Evolutionary conservation across 2,113 vertebrate genomes (phyloP).

Genomic region (Mobula hypostoma): DNA sequence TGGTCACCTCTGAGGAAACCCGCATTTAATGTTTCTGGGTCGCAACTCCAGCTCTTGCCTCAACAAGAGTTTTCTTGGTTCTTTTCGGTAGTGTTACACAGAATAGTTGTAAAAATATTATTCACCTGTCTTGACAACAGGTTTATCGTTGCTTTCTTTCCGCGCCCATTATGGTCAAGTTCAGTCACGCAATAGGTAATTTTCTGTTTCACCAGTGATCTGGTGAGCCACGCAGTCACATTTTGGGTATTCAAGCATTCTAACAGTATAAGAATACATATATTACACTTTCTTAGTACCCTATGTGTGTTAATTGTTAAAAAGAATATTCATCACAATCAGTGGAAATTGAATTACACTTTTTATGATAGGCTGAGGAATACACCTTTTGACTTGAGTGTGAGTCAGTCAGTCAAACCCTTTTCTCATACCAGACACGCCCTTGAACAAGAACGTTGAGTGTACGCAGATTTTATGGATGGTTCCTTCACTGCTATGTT

Average conservation of each 20-base stretch:
- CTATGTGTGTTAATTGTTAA: not conserved
- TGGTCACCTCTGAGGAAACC: not conserved
- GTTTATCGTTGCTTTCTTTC: not conserved
- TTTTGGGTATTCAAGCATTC: not conserved
- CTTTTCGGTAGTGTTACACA: not conserved
- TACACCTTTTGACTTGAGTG: not conserved
- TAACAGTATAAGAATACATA: not conserved
- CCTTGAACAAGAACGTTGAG: not conserved
- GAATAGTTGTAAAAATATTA: too few species aligned
- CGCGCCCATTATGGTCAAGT: not conserved
- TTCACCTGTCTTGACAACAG: not conserved
- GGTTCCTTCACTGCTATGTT: not conserved
- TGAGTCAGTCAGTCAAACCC: not conserved
- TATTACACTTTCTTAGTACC: too few species aligned
- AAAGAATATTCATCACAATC: not conserved
- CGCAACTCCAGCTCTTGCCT: not conserved
- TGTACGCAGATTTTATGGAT: not conserved
- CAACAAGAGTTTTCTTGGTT: not conserved
- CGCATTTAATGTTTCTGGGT: not conserved
- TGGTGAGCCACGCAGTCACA: not conserved
- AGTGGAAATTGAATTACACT: too few species aligned
- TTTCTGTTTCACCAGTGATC: not conserved
- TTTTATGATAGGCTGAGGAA: too few species aligned
- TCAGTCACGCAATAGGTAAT: not conserved
- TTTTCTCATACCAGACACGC: not conserved